phyloP scores from a whole-genome alignment of 1,140 invertebrate species.

The Bombus confusus region DNA sequence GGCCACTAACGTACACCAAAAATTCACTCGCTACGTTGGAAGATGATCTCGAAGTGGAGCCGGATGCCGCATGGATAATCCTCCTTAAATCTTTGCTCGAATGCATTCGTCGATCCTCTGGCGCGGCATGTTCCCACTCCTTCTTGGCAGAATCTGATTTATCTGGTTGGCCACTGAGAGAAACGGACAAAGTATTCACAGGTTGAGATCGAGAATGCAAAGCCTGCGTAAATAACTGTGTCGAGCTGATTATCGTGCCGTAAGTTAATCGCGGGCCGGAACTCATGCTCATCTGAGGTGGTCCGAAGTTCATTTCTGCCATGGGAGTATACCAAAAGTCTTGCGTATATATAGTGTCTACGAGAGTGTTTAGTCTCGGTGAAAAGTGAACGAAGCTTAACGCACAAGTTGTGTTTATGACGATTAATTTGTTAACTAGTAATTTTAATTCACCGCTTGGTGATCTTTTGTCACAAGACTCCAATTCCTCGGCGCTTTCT shows the following conservation, averaged over 20 bases:
- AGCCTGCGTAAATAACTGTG: constrained; percentile 80
- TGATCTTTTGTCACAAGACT: constrained; percentile 78
- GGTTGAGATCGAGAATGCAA: constrained; percentile 69
- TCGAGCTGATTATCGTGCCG: constrained; percentile 80
- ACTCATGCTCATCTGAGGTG: constrained; percentile 80
- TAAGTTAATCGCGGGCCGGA: constrained; percentile 79
- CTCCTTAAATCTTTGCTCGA: constrained; percentile 75
- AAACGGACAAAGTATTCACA: constrained; percentile 20
- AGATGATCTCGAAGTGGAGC: constrained; percentile 55
- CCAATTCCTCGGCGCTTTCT: constrained; percentile 79
- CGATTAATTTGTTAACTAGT: constrained; percentile 79
- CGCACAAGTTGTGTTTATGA: constrained; percentile 79
- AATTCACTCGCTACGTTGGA: constrained; percentile 63
- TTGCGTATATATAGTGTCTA: constrained; percentile 79
- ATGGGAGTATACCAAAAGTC: constrained; percentile 81
- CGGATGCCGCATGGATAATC: constrained; percentile 69
- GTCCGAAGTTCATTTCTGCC: constrained; percentile 81
- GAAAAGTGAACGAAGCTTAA: constrained; percentile 79
- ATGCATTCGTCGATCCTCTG: constrained; percentile 77
- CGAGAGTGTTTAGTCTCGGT: constrained; percentile 76
- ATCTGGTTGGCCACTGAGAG: constrained; percentile 29
- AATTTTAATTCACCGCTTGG: constrained; percentile 77
- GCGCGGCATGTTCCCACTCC: constrained; percentile 78
- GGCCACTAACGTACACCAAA: constrained; percentile 73
- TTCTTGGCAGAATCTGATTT: constrained; percentile 77